phyloP scores from a whole-genome alignment of 2,113 vertebrate genomes.

The Vidua chalybeata region DNA sequence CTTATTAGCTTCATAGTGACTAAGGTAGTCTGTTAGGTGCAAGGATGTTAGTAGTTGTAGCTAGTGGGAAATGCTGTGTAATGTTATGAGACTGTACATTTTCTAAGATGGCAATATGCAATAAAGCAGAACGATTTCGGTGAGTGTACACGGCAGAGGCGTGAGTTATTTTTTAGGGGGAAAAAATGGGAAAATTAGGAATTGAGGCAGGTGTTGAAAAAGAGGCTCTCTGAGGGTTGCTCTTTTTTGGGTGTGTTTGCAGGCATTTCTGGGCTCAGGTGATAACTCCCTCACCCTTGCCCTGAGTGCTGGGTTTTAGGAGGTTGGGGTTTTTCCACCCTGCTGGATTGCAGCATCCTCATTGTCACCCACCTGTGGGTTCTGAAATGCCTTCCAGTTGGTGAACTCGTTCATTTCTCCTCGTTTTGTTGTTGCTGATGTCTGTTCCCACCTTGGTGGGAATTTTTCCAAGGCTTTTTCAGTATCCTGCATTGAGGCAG shows the following conservation, averaged over 20 bases:
- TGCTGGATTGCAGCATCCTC: neutral
- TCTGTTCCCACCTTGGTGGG: neutral
- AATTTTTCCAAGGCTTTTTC: neutral
- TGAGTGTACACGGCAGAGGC: conserved; percentile 51
- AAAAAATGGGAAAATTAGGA: neutral
- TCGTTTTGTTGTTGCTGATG: fast-evolving
- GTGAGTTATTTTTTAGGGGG: neutral
- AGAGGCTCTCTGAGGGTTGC: neutral
- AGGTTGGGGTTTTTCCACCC: neutral
- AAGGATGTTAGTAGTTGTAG: conserved; percentile 74
- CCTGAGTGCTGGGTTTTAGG: neutral
- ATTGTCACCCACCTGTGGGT: neutral
- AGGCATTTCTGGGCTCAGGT: neutral
- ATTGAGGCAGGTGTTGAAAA: neutral
- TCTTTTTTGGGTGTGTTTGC: neutral
- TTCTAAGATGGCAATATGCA: conserved; percentile 79
- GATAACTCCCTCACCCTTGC: neutral
- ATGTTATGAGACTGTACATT: conserved; percentile 82
- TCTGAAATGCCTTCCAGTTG: neutral
- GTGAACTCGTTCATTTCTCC: fast-evolving
- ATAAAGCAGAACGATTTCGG: conserved; percentile 77
- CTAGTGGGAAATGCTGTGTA: conserved; percentile 71
- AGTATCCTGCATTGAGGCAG: neutral
- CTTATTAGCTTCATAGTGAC: conserved; percentile 76
- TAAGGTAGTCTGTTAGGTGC: conserved; percentile 75